Percentiles rank a stretch among this genome's conserved stretches.
Conservation (phyloP, 2,113 vertebrate species). For the Gasterosteus nipponicus region DNA sequence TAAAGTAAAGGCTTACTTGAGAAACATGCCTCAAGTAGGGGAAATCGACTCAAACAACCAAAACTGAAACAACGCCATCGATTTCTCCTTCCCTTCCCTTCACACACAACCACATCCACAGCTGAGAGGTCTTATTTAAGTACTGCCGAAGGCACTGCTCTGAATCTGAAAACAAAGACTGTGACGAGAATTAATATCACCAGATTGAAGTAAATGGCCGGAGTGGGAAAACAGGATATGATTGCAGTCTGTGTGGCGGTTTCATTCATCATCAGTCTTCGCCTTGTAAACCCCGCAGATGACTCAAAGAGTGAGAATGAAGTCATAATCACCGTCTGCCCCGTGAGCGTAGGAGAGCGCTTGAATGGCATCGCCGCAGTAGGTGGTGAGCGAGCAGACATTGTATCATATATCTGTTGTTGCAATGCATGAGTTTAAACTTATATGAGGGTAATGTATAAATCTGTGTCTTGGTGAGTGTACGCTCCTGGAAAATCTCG, state of each 20-base stretch:
- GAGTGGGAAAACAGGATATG: slow-evolving; percentile 21
- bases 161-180: slow-evolving; percentile 29
- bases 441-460: slow-evolving; percentile 2
- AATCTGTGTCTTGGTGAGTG: slow-evolving; percentile 24
- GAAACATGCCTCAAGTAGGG: slow-evolving; percentile 8
- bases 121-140: slow-evolving; percentile 11
- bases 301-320: slow-evolving; percentile 51
- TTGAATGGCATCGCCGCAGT: slow-evolving; percentile 22
- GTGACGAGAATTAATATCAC: slow-evolving; percentile 27
- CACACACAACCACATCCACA: slow-evolving; percentile 7
- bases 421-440: background rate
- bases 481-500: slow-evolving; percentile 22
- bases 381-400: slow-evolving; percentile 32
- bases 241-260: slow-evolving; percentile 32
- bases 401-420: slow-evolving; percentile 10
- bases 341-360: slow-evolving; percentile 21
- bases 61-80: slow-evolving; percentile 27
- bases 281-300: slow-evolving; percentile 36
- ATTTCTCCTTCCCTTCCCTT: slow-evolving; percentile 40
- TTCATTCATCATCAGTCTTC: slow-evolving; percentile 44
- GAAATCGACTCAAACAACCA: slow-evolving; percentile 40
- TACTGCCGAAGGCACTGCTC: background rate
- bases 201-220: slow-evolving; percentile 41
- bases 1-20: slow-evolving; percentile 10
- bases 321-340: slow-evolving; percentile 57